Evolutionary conservation across 2,888 invertebrate species (phyloP).

Genomic region (Dasysyrphus tricinctus): DNA sequence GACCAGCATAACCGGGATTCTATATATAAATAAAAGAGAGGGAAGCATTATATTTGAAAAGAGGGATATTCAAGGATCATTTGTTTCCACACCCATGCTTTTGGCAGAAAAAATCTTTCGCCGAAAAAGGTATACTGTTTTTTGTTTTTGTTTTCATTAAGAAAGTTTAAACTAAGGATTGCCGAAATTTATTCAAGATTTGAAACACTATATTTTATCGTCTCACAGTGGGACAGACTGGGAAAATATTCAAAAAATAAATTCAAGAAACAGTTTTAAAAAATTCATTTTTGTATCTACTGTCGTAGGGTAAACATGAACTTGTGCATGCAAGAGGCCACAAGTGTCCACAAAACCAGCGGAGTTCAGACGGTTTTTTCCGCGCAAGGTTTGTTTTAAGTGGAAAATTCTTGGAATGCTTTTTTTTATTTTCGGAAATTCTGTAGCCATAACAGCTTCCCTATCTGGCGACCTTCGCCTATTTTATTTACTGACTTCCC

Average conservation of each 20-base stretch:
- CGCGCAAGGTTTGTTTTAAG: no score
- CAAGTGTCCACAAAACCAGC: no score
- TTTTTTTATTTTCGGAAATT: no score
- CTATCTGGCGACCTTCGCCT: no score
- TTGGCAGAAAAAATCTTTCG: not conserved
- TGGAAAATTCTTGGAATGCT: no score
- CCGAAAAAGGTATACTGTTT: not conserved
- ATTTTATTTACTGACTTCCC: no score
- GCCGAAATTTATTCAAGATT: constrained; percentile 37
- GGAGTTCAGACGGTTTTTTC: no score
- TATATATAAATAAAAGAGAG: constrained; percentile 80
- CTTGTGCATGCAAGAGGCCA: no score
- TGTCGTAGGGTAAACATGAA: no score
- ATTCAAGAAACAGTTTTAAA: no score
- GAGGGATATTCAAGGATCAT: not conserved
- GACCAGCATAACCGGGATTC: constrained; percentile 99
- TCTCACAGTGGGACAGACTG: not conserved
- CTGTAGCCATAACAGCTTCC: no score
- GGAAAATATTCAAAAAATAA: not conserved
- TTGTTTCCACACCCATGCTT: not conserved
- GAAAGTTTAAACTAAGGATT: not conserved
- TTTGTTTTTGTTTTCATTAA: not conserved
- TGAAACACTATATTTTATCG: not conserved
- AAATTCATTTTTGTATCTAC: no score
- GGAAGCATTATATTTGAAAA: not conserved